phyloP scores from a whole-genome alignment of 1,140 invertebrate species.

The Drosophila obscura region DNA sequence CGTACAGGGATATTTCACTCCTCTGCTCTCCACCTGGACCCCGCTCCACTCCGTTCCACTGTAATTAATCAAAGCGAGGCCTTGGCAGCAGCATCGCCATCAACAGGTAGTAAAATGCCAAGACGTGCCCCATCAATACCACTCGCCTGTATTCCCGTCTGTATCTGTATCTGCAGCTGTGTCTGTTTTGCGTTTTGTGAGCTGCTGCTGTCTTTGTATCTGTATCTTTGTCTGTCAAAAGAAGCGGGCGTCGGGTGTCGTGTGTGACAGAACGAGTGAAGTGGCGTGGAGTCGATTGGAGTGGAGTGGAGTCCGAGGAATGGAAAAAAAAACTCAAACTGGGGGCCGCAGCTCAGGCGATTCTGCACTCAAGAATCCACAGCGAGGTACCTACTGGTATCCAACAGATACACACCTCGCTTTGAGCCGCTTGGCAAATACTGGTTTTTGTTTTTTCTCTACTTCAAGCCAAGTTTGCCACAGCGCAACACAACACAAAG shows the following conservation, averaged over 20 bases:
- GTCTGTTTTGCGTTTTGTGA: no score
- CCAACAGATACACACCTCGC: conserved; percentile 69
- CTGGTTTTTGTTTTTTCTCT: conserved; percentile 48
- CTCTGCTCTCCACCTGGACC: no score
- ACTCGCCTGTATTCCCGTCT: conserved; percentile 5
- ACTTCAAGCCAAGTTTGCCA: conserved; percentile 63
- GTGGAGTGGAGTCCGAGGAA: background rate
- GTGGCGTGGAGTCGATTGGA: background rate
- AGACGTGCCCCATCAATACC: conserved; percentile 69
- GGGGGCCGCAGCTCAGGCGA: background rate
- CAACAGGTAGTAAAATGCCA: conserved; percentile 81
- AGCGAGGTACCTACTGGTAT: conserved; percentile 11
- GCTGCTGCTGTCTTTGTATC: conserved; percentile 23
- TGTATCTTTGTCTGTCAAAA: conserved; percentile 47
- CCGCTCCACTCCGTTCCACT: conserved; percentile 25
- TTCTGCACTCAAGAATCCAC: conserved; percentile 49
- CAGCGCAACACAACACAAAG: conserved; percentile 41
- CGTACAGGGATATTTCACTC: conserved; percentile 28
- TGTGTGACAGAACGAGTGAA: conserved; percentile 62
- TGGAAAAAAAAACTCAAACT: conserved; percentile 19
- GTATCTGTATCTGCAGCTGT: conserved; percentile 10
- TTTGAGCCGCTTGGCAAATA: conserved; percentile 62
- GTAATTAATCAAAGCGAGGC: conserved; percentile 71
- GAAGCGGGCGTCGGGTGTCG: conserved; percentile 25
- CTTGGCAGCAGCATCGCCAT: conserved; percentile 53